A percentile compares a stretch with the other conserved stretches of the same genome.
Evolutionary conservation across 1,140 invertebrate species (phyloP).

Genomic region (Micrasema minimum): DNA sequence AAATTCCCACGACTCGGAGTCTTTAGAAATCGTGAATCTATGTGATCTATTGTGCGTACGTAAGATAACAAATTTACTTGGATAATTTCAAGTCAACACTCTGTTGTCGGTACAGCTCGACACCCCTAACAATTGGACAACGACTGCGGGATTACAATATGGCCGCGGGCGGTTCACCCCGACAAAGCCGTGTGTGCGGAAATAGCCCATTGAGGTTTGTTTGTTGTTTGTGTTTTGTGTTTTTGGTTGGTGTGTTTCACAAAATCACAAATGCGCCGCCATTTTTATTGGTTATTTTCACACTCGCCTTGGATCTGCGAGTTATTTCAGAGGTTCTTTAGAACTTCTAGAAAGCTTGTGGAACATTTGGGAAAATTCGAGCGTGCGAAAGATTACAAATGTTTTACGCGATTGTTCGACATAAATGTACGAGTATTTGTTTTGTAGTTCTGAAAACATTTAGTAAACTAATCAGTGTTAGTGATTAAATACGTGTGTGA

Average conservation of each 20-base stretch:
- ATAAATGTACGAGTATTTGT: too few species aligned
- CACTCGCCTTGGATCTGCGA: constrained; percentile 20
- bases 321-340: constrained; percentile 20
- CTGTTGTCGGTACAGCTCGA: neutral
- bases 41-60: constrained; percentile 23
- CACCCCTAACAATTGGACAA: too few species aligned
- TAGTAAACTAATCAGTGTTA: too few species aligned
- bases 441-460: too few species aligned
- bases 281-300: constrained; percentile 34
- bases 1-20: constrained; percentile 14
- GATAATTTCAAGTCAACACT: constrained; percentile 42
- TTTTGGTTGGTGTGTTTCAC: neutral
- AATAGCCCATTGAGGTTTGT: constrained; percentile 48
- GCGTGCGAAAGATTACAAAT: constrained; percentile 14
- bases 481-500: too few species aligned
- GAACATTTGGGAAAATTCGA: constrained; percentile 5
- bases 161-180: constrained; percentile 17
- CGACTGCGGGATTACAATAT: neutral
- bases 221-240: constrained; percentile 47
- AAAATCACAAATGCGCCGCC: constrained; percentile 27
- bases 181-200: constrained; percentile 50
- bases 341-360: constrained; percentile 21
- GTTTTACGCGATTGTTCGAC: too few species aligned
- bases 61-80: constrained; percentile 48
- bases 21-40: constrained; percentile 36